A percentile compares a stretch with the other conserved stretches of the same genome.
Conservation (phyloP, 2,888 invertebrate genomes). For the Hirtodrosophila histrioides region DNA sequence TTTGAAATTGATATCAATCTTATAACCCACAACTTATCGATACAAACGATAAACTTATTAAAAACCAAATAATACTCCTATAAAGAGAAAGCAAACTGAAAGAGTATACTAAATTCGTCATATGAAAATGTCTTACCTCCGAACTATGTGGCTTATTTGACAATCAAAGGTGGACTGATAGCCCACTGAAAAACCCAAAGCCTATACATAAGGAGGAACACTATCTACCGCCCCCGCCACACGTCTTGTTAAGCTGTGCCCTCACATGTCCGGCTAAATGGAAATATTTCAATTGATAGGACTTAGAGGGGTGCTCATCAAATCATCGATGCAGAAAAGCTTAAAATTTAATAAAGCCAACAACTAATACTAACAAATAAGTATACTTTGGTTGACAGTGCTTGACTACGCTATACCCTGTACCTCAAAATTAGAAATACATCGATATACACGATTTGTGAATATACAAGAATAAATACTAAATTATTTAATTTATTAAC, state of each 20-base stretch:
- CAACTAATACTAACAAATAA: slow-evolving; percentile 37
- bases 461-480: too few relatives aligned
- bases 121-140: background rate
- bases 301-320: slow-evolving; percentile 67
- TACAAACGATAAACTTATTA: too few relatives aligned
- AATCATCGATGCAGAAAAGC: slow-evolving; percentile 65
- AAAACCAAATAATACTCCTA: too few relatives aligned
- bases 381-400: background rate
- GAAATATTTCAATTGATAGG: slow-evolving; percentile 75
- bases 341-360: slow-evolving; percentile 71
- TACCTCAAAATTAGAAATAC: too few relatives aligned
- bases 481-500: too few relatives aligned
- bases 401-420: too few relatives aligned
- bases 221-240: slow-evolving; percentile 28
- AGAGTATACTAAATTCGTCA: slow-evolving; percentile 26
- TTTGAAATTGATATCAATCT: too few relatives aligned
- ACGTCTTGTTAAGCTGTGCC: slow-evolving; percentile 8
- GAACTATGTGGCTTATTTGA: slow-evolving; percentile 9
- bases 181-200: slow-evolving; percentile 15
- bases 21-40: too few relatives aligned
- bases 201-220: slow-evolving; percentile 1
- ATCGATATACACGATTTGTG: too few relatives aligned
- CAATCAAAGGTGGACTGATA: slow-evolving; percentile 11
- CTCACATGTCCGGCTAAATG: slow-evolving; percentile 21
- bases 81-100: background rate